Evolutionary conservation across 2,797 vertebrate species (phyloP), one percentile per base, ranked within the genome.

Genomic region (Epinephelus coioides): DNA sequence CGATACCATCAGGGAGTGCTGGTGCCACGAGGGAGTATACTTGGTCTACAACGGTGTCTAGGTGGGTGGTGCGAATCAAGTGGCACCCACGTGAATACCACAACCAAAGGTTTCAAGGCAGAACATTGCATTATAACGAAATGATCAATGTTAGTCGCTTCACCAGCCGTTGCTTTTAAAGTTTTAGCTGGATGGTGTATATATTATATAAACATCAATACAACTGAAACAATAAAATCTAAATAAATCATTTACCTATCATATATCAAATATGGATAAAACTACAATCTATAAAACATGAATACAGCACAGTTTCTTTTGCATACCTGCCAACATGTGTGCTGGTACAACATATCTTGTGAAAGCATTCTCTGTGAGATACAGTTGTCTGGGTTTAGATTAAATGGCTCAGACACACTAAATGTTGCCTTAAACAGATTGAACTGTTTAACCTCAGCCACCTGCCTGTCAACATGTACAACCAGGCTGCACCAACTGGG

Each of bases 391-490:
- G 34, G 6, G 38, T 69, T 13, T 1, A 54, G 1, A 34, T 54
- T 13, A 56, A 38, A 27, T 38, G 5, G 14, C 30, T 49, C 6
- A 0, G 38, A 17, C n/a, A 17, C 40, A 12, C 40, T 43, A 43
- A 2, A 50, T 13, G 27, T 34, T 43, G 23, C 4, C 43, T 65
- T 14, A 46, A 62, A 27, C 18, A 59, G 59, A 65, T 0, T 82
- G 9, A 81, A 68, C 63, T 46, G 30, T 78, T 70, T 15, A 56
- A 66, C 30, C 7, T 65, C 43, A 25, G 44, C 34, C 25, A 74
- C 34, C 69, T 50, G 55, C 54, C 63, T n/a, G 57, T 62, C 23
- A 64, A 34, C 49, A 23, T 73, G 56, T 44, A 69, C 54, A 70
- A 71, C 23, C 18, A 65, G 46, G 27, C 34, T 34, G 54, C 21